Evolutionary conservation across 2,888 invertebrate species (phyloP), one percentile per base, ranked within the genome.

Genomic region (Hydroisotoma schaefferi): DNA sequence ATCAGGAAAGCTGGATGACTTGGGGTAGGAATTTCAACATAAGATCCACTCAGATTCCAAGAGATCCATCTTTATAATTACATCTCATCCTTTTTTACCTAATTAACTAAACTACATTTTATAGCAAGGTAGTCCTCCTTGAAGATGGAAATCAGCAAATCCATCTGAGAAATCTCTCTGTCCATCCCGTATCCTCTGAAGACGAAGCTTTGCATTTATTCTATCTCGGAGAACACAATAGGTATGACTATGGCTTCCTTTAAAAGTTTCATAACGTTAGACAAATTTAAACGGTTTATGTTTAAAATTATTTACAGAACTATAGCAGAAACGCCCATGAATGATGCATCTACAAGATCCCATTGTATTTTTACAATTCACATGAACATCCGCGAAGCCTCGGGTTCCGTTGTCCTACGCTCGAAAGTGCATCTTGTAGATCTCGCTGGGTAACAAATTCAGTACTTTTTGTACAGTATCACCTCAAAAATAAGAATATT

Each of bases 301-400:
- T 12, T 47, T 33, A 33, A 33, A n/a, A n/a, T n/a, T n/a, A n/a
- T 65, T 4, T 26, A 6, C 20, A 81, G 81, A 60, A 78, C 78
- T 1, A 79, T 79, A 26, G 78, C 80, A 1, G 81, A 81, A 67
- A 82, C 82, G 0, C 80, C 80, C n/a, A 77, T 81, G 77, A 82
- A 82, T 72, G 78, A 78, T 44, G 77, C 76, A 59, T 82, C 81
- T 1, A 81, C 81, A 2, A 76, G 82, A 70, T 81, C 81, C 0
- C 82, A 82, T 67, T 81, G 81, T 67, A 79, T 82, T 62, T 81
- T 82, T 71, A 82, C 81, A n/a, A 77, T 81, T 46, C 77, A 80
- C 57, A 68, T 82, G 2, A 76, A 77, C 2, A 74, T 75, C 26
- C 76, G 76, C 51, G 75, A 75, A 58, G 70, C 75, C 10, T 73